A percentile compares a stretch with the other conserved stretches of the same genome.
Evolutionary conservation across 1,140 invertebrate genomes (phyloP).

Genomic region (Agrilus planipennis): DNA sequence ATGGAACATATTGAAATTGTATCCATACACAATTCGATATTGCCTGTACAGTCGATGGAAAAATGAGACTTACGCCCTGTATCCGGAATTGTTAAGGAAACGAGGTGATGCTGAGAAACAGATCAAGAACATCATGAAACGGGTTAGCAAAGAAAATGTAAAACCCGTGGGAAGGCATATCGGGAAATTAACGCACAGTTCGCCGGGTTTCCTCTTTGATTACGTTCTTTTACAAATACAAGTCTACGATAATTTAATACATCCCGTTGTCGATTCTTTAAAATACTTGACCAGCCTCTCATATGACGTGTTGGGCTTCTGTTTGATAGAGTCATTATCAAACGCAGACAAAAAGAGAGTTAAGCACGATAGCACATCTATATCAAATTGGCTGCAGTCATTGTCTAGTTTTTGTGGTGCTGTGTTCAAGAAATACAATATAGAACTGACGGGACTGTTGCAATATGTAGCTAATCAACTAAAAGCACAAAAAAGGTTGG

Average conservation of each 20-base stretch:
- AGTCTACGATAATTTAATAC: constrained; percentile 95
- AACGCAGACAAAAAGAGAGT: constrained; percentile 59
- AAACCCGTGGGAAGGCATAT: constrained; percentile 91
- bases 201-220: constrained; percentile 91
- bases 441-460: constrained; percentile 88
- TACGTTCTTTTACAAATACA: constrained; percentile 93
- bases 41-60: constrained; percentile 91
- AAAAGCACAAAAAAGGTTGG: constrained; percentile 86
- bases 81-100: constrained; percentile 71
- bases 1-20: constrained; percentile 83
- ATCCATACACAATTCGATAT: constrained; percentile 82
- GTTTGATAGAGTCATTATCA: constrained; percentile 84
- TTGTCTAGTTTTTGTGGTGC: constrained; percentile 89
- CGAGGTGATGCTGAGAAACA: constrained; percentile 78
- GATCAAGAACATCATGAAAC: constrained; percentile 94
- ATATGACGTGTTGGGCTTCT: constrained; percentile 93
- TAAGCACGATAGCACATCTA: constrained; percentile 86
- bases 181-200: constrained; percentile 93
- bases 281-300: constrained; percentile 94
- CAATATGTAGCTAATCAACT: constrained; percentile 97
- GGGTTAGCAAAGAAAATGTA: constrained; percentile 96
- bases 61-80: constrained; percentile 68
- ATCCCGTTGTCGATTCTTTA: constrained; percentile 93
- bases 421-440: constrained; percentile 94
- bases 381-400: constrained; percentile 90